A percentile compares a stretch with the other conserved stretches of the same genome.
These are phyloP conservation scores for Luperina testacea DNA, from an alignment of 2,888 invertebrate species.

Conservation along the genomic window DNA sequence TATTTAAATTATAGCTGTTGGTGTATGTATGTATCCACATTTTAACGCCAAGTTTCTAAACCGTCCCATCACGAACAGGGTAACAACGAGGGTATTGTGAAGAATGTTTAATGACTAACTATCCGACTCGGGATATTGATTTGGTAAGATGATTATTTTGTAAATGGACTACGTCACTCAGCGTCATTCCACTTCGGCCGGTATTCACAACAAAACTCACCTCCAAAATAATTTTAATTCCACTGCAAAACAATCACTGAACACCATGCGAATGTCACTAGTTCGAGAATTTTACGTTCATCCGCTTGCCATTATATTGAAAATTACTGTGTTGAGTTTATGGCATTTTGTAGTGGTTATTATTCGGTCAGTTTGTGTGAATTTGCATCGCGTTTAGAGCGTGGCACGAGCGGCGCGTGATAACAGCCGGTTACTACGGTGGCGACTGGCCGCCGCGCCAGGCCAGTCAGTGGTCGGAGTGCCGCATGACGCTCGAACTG, in stretches of 20 bases:
- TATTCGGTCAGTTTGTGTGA: constrained; percentile 64
- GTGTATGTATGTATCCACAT: no score
- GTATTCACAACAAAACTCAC: constrained; percentile 74
- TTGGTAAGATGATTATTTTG: constrained; percentile 66
- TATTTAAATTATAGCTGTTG: not conserved
- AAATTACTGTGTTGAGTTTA: constrained; percentile 69
- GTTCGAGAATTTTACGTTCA: constrained; percentile 64
- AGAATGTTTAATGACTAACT: constrained; percentile 38
- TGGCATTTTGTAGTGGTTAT: constrained; percentile 71
- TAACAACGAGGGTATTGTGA: constrained; percentile 9
- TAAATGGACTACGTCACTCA: constrained; percentile 64
- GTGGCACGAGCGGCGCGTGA: constrained; percentile 60
- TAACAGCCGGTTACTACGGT: constrained; percentile 55
- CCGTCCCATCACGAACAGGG: constrained; percentile 9
- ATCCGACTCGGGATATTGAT: constrained; percentile 44
- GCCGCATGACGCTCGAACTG: constrained; percentile 26
- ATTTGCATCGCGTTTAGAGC: constrained; percentile 58
- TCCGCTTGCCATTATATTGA: constrained; percentile 67
- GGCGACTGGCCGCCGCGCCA: constrained; percentile 51
- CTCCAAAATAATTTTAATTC: constrained; percentile 68
- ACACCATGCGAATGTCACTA: constrained; percentile 56
- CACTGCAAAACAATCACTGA: constrained; percentile 60
- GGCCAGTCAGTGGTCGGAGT: constrained; percentile 18
- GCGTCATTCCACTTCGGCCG: constrained; percentile 66
- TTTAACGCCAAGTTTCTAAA: constrained; percentile 24